Evolutionary conservation across 2,888 invertebrate species (phyloP).

Genomic region (Pachydiplax longipennis): DNA sequence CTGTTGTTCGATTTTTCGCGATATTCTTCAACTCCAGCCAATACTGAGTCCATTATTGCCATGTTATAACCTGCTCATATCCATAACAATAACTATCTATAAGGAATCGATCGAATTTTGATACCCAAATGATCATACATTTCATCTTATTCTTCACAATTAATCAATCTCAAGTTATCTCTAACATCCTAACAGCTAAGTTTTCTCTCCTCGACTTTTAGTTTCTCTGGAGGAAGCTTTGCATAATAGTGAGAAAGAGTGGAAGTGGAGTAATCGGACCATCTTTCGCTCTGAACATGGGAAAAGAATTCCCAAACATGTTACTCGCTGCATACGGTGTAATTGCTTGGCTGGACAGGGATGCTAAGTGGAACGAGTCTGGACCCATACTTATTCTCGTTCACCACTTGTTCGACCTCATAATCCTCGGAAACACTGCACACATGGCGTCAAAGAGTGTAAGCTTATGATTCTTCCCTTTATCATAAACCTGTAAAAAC

Average conservation of each 20-base stretch:
- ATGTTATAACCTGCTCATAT: no score
- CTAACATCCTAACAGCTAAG: no score
- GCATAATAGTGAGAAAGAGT: constrained; percentile 15
- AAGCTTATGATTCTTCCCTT: neutral
- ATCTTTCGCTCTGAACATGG: constrained; percentile 3
- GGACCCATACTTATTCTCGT: neutral
- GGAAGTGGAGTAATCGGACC: constrained; percentile 14
- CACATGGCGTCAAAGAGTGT: constrained; percentile 6
- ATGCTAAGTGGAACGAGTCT: neutral
- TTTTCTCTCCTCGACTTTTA: neutral
- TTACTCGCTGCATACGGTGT: constrained; percentile 25
- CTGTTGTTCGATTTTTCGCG: no score
- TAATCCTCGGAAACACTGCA: constrained; percentile 2
- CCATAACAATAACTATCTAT: no score
- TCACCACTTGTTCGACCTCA: constrained; percentile 3
- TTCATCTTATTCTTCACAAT: no score
- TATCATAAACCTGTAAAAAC: no score
- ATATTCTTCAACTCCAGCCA: no score
- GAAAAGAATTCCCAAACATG: constrained; percentile 17
- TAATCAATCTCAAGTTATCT: no score
- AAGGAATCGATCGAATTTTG: no score
- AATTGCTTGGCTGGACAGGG: constrained; percentile 26
- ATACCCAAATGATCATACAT: no score
- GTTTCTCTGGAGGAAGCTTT: constrained; percentile 16
- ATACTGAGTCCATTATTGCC: no score